Conservation (phyloP, 2,113 vertebrate species). For the Engraulis encrasicolus region DNA sequence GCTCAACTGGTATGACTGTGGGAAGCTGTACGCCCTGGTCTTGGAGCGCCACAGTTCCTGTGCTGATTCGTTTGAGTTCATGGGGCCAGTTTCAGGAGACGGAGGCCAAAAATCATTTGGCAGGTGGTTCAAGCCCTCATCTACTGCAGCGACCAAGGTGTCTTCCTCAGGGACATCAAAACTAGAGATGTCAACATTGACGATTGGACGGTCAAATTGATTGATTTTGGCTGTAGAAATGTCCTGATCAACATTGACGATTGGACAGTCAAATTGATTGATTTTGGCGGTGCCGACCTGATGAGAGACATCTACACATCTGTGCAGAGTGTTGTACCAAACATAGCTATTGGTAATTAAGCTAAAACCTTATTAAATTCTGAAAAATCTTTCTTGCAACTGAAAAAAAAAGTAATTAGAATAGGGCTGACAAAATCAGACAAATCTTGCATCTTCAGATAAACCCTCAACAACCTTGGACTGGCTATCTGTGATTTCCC, state of each 20-base stretch:
- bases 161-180: constrained; percentile 69
- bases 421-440: too few species aligned
- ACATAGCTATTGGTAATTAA: too few species aligned
- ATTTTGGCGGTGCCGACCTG: too few species aligned
- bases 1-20: constrained; percentile 62
- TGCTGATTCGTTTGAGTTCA: constrained; percentile 57
- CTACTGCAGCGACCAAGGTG: constrained; percentile 58
- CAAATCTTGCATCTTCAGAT: too few species aligned
- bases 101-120: constrained; percentile 46
- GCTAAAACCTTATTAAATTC: too few species aligned
- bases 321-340: too few species aligned
- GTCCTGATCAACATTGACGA: too few species aligned
- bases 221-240: constrained; percentile 71
- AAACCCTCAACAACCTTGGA: too few species aligned
- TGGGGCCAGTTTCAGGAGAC: constrained; percentile 41
- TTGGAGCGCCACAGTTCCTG: constrained; percentile 59
- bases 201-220: constrained; percentile 58
- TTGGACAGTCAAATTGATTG: too few species aligned
- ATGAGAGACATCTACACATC: neutral
- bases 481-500: too few species aligned
- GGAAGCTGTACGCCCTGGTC: constrained; percentile 50
- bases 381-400: too few species aligned
- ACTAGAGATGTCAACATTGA: constrained; percentile 72
- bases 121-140: constrained; percentile 57
- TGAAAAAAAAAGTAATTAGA: too few species aligned